Conservation (phyloP, 2,113 vertebrate species). For the Montifringilla adamsi region DNA sequence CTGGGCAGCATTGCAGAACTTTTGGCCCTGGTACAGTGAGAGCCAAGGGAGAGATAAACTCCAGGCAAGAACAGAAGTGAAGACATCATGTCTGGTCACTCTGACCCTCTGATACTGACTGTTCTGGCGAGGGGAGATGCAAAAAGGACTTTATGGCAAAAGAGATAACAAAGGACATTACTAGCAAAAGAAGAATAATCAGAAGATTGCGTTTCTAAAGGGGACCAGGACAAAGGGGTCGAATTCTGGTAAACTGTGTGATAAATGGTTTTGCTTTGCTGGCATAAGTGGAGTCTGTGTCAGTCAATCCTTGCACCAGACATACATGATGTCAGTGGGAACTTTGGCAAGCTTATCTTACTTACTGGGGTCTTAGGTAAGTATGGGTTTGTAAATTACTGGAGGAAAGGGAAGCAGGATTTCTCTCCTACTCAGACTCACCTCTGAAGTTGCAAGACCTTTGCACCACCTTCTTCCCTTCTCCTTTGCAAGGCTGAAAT, state of each 20-base stretch:
- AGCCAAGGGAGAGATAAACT: neutral
- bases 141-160: neutral
- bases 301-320: neutral
- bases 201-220: neutral
- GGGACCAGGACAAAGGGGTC: neutral
- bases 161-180: neutral
- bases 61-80: neutral
- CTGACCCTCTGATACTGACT: neutral
- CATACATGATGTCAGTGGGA: neutral
- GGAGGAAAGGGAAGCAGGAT: neutral
- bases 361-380: neutral
- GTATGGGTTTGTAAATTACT: neutral
- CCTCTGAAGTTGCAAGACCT: neutral
- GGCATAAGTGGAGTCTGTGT: neutral
- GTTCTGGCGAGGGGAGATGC: neutral
- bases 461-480: neutral
- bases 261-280: neutral
- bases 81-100: neutral
- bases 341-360: neutral
- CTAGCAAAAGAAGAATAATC: neutral
- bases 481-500: neutral
- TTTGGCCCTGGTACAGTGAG: neutral
- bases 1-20: neutral
- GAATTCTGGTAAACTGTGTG: neutral
- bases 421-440: neutral